Evolutionary conservation across 2,113 vertebrate species (phyloP).

Genomic region (Sinocyclocheilus anshuiensis): DNA sequence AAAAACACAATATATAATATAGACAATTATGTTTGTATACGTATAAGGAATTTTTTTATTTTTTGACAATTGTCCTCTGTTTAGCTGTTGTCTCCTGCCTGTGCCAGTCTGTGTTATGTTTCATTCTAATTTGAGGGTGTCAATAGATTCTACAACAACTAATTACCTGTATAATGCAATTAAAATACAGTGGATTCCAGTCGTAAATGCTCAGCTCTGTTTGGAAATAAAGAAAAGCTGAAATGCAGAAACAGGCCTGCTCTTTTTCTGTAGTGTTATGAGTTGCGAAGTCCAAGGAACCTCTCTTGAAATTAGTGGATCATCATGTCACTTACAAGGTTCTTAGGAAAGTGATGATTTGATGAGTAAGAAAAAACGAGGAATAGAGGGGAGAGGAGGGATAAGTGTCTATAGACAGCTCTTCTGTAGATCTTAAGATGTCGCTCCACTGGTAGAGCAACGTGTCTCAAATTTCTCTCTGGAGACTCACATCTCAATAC

Average conservation of each 20-base stretch:
- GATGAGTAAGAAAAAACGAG: too few relatives aligned
- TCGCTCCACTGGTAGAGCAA: too few relatives aligned
- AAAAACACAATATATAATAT: too few relatives aligned
- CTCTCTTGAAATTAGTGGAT: slow-evolving; percentile 12
- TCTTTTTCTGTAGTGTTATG: neutral
- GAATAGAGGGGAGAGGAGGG: too few relatives aligned
- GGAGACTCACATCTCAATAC: too few relatives aligned
- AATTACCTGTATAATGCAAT: neutral
- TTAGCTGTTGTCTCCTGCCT: neutral
- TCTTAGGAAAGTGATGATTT: too few relatives aligned
- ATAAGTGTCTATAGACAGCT: too few relatives aligned
- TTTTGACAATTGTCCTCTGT: neutral
- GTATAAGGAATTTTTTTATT: too few relatives aligned
- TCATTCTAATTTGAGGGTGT: neutral
- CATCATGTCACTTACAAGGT: neutral
- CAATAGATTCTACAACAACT: neutral
- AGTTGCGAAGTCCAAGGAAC: neutral
- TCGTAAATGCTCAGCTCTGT: neutral
- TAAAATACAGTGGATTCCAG: neutral
- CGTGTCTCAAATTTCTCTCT: too few relatives aligned
- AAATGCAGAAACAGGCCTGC: neutral
- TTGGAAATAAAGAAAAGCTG: neutral
- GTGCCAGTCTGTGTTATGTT: neutral
- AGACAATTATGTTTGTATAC: too few relatives aligned
- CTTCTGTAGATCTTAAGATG: too few relatives aligned